Conservation (phyloP, 2,113 vertebrate genomes). For the Eidolon helvum region DNA sequence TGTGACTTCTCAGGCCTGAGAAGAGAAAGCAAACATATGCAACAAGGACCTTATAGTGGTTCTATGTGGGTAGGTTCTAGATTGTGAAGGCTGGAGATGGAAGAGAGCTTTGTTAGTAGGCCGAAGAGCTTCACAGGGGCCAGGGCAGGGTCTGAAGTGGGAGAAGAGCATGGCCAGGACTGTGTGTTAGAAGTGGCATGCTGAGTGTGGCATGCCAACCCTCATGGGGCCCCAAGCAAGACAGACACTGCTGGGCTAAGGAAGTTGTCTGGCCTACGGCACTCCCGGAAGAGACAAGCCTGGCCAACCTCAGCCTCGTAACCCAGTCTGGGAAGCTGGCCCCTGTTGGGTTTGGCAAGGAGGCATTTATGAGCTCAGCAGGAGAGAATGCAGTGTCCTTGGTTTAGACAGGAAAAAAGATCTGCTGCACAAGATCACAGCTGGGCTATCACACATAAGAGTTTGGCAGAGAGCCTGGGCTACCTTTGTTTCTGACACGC, state of each 20-base stretch:
- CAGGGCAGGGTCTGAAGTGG: background rate
- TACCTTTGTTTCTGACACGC: background rate
- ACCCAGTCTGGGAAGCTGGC: slow-evolving; percentile 13
- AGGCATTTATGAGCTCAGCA: background rate
- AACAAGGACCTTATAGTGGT: background rate
- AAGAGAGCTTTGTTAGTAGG: background rate
- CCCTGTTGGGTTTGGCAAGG: slow-evolving; percentile 1
- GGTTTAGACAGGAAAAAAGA: background rate
- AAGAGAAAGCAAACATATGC: background rate
- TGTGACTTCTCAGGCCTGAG: background rate
- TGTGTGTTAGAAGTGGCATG: background rate
- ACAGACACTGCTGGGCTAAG: background rate
- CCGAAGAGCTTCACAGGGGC: background rate
- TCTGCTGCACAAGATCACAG: background rate
- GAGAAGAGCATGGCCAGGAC: background rate
- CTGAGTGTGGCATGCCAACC: background rate
- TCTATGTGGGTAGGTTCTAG: background rate
- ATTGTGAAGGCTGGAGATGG: background rate
- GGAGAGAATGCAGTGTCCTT: background rate
- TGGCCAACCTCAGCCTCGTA: background rate
- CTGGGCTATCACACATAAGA: background rate
- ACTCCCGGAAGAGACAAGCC: background rate
- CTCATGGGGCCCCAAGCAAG: background rate
- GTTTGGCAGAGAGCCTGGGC: background rate
- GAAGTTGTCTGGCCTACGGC: background rate